A percentile compares a stretch with the other conserved stretches of the same genome.
Evolutionary conservation across 2,113 vertebrate species (phyloP).

Genomic region (Theristicus caerulescens): DNA sequence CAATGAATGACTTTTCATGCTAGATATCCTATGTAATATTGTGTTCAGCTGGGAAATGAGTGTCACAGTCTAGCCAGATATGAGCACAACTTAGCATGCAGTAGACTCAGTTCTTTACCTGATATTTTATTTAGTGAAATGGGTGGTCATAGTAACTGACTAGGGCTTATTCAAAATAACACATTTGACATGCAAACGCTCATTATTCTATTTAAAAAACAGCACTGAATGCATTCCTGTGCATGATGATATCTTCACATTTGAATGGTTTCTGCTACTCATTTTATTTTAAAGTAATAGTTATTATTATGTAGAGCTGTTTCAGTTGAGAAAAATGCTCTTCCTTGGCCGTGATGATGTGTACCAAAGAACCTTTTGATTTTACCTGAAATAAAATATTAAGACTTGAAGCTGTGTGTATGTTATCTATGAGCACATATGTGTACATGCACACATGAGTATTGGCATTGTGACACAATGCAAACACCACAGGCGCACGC

Average conservation of each 20-base stretch:
- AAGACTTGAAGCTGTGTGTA: not conserved
- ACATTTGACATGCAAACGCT: not conserved
- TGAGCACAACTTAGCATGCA: not conserved
- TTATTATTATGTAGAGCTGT: not conserved
- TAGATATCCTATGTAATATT: not conserved
- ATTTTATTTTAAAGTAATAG: conserved; percentile 10
- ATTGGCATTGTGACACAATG: not conserved
- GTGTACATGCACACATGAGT: not conserved
- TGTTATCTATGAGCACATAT: not conserved
- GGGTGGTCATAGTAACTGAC: not conserved
- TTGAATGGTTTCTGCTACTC: conserved; percentile 14
- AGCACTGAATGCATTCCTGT: not conserved
- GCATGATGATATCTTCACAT: not conserved
- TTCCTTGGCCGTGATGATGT: not conserved
- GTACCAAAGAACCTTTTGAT: not conserved
- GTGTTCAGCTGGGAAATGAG: not conserved
- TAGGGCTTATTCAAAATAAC: not conserved
- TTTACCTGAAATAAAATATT: conserved; percentile 43
- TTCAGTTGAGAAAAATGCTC: not conserved
- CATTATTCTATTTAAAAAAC: conserved; percentile 17
- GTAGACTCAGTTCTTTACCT: not conserved
- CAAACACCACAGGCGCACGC: not conserved
- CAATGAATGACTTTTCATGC: not conserved
- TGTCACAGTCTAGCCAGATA: not conserved
- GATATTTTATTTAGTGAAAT: not conserved